Base-by-base conservation (phyloP, 2,797 vertebrate genomes). In the Ctenosaura bakeri region DNA sequence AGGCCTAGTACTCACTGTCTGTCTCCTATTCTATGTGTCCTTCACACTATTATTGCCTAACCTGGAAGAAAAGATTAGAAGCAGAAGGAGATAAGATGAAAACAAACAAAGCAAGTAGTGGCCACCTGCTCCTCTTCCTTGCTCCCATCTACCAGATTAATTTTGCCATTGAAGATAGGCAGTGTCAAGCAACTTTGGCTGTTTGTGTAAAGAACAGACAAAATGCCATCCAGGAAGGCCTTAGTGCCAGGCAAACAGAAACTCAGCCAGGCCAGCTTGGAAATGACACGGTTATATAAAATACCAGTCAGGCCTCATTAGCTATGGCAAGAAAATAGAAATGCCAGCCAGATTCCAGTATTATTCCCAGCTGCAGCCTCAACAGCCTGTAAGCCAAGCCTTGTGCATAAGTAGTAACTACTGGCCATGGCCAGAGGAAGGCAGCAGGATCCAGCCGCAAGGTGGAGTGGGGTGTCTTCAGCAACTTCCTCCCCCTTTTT, bases 201-300 rank as follows among this genome's bases (percentile, higher is more conserved):
- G 73, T 71, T 91, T 80, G 92, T 89, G 83, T 87, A 91, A 93
- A 94, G 86, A 90, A 85, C 69, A 91, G 90, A 4, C 88, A 87
- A 91, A 94, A 92, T 89, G 90, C 86, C 78, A 92, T 83, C 83
- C 87, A 71, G 62, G 64, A 69, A 80, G 38, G 35, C 38, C 62
- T 71, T 18, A 3, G 81, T 87, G n/a, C 69, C 83, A 46, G 56
- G 26, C 46, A 24, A 77, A 83, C 12, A 91, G 71, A 83, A 83
- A 35, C 24, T 74, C 71, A 83, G 78, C 85, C 71, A 90, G 56
- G 85, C 85, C 42, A 78, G 38, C 3, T n/a, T 82, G 22, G 71
- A 77, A 86, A 86, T 86, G 74, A 56, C 86, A 89, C 18, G 18
- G 50, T 35, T 82, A 29, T 91, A 46, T 24, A 54, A 86, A 86